Conservation (phyloP, 1,140 invertebrate genomes). For the Drosophila tristis region DNA sequence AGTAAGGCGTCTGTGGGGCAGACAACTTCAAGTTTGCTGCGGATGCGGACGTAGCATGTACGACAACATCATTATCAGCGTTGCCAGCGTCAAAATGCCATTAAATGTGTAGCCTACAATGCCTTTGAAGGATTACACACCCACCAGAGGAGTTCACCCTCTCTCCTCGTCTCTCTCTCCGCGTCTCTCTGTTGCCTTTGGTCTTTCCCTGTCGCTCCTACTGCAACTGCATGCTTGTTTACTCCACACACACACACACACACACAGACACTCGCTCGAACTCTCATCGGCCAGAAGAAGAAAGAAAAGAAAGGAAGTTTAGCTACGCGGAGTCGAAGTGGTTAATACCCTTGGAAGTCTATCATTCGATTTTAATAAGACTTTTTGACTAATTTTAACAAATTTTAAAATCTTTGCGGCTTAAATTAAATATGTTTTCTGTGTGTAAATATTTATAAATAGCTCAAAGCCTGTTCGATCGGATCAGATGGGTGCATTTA, state of each 20-base stretch:
- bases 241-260: slow-evolving; percentile 28
- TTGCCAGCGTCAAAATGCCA: slow-evolving; percentile 78
- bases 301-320: slow-evolving; percentile 39
- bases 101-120: slow-evolving; percentile 77
- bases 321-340: too few species aligned
- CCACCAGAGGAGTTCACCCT: slow-evolving; percentile 13
- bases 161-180: neutral
- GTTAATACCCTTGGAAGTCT: too few species aligned
- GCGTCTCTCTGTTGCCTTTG: neutral
- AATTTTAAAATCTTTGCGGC: too few species aligned
- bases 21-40: slow-evolving; percentile 58
- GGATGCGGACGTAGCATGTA: slow-evolving; percentile 63
- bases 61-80: slow-evolving; percentile 77
- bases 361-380: too few species aligned
- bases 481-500: too few species aligned
- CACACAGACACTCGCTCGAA: slow-evolving; percentile 17
- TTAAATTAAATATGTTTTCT: too few species aligned
- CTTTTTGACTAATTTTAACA: neutral
- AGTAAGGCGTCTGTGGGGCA: slow-evolving; percentile 20
- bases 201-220: neutral
- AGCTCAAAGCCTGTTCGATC: neutral
- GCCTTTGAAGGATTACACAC: slow-evolving; percentile 75
- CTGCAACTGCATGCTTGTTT: slow-evolving; percentile 32
- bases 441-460: too few species aligned
- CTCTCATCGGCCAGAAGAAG: slow-evolving; percentile 24